Evolutionary conservation across 2,888 invertebrate species (phyloP), one percentile per base, ranked within the genome.

Genomic region (Priocnemis perturbator): DNA sequence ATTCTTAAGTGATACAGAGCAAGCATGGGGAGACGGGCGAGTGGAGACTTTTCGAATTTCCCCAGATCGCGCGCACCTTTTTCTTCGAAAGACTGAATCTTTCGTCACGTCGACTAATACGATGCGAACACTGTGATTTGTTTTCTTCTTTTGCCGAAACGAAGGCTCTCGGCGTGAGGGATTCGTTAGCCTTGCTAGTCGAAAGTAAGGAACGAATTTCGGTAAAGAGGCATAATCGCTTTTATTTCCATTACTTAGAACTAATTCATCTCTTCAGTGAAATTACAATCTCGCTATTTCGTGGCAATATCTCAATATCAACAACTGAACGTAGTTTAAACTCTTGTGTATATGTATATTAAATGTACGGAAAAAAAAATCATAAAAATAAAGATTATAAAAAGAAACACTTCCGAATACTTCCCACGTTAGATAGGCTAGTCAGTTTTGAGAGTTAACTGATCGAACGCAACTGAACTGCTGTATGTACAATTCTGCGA

Each of bases 311-410:
- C 68, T 75, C 71, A 71, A 78, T 80, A 70, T 61, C 60, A 66
- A 64, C 62, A 68, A 63, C 26, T 73, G 60, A 77, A 63, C 75
- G 68, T 76, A 76, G 64, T 71, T 76, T 37, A 37, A 37, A 73
- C 69, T 82, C 75, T 78, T 81, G 78, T 81, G 81, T 84, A 81
- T 79, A 78, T 81, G 76, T 82, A 84, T 85, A 79, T 83, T 84
- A 81, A 80, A 84, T 83, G 76, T 86, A 83, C 65, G 78, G 74
- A 82, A 81, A 78, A 81, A 78, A 37, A 37, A 20, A 80, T 52
- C 77, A 68, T 80, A 81, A 74, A 76, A 83, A 81, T 83, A 86
- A 86, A 84, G 77, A 72, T 83, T 82, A 80, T 56, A 77, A 79
- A 79, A 82, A n/a, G n/a, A n/a, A 64, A 69, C 71, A 81, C 60